A percentile compares a stretch with the other conserved stretches of the same genome.
Conservation (phyloP, 2,888 invertebrate species). For the Dryococelus australis region DNA sequence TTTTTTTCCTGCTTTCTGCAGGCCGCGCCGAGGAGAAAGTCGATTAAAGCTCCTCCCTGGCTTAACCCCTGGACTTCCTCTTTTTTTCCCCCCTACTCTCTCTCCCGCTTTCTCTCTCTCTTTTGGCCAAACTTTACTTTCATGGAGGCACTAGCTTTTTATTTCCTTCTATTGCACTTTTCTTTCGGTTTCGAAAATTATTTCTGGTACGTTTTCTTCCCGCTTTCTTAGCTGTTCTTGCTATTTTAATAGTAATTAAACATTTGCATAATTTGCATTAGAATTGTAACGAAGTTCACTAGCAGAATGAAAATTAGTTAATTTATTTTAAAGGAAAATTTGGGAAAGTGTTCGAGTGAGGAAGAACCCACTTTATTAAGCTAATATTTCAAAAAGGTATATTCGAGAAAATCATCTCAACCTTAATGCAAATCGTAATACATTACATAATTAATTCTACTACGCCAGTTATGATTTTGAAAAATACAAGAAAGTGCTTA, state of each 20-base stretch:
- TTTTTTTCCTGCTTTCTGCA: constrained; percentile 8
- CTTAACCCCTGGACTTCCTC: constrained; percentile 26
- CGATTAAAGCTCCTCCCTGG: constrained; percentile 26
- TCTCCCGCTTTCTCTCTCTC: constrained; percentile 17
- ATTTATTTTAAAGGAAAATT: no score
- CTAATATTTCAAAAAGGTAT: no score
- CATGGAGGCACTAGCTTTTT: constrained; percentile 32
- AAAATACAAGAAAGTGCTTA: no score
- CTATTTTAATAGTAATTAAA: not conserved
- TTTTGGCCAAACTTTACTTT: constrained; percentile 33
- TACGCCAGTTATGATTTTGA: no score
- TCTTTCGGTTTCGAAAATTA: constrained; percentile 16
- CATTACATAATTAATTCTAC: no score
- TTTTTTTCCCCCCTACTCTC: not conserved
- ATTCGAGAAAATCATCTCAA: no score
- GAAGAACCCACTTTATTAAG: no score
- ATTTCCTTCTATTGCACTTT: constrained; percentile 24
- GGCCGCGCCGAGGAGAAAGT: constrained; percentile 18
- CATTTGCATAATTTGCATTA: not conserved
- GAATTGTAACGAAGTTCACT: not conserved
- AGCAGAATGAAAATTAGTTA: not conserved
- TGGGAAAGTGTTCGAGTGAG: no score
- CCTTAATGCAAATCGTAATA: no score
- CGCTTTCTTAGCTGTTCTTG: not conserved
- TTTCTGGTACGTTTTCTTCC: not conserved